phyloP scores from a whole-genome alignment of 2,797 vertebrate genomes.

The Rhabdophis nuchalis region DNA sequence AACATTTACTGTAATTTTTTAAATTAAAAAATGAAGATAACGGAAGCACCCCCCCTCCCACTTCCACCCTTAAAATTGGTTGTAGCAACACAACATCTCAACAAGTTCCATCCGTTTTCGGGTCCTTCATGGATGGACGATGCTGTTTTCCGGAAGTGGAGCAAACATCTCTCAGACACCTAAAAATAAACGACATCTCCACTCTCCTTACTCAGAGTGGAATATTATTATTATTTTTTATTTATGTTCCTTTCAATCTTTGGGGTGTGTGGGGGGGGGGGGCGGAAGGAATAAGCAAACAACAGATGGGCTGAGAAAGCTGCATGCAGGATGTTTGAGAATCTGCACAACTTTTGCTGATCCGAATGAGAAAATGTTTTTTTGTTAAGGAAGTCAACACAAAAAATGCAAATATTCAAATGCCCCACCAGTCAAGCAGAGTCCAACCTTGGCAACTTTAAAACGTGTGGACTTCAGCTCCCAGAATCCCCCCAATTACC shows the following conservation, averaged over 20 bases:
- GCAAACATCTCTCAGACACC: background rate
- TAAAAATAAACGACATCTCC: background rate
- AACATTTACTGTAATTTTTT: background rate
- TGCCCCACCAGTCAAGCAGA: too few species aligned
- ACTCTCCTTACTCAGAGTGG: background rate
- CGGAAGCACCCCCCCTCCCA: background rate
- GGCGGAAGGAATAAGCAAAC: background rate
- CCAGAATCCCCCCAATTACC: background rate
- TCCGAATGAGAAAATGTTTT: background rate
- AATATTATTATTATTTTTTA: background rate
- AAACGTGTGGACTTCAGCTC: background rate
- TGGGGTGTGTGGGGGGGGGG: background rate
- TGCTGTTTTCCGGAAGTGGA: background rate
- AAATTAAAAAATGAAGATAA: background rate
- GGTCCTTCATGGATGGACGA: background rate
- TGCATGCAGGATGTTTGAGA: background rate
- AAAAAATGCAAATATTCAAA: background rate
- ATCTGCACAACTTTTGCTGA: background rate
- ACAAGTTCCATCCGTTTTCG: background rate
- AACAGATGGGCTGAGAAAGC: background rate
- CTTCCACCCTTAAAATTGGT: background rate
- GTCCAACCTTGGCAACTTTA: background rate
- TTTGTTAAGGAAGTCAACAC: background rate
- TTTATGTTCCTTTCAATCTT: background rate
- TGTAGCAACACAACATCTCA: background rate